Evolutionary conservation across 2,888 invertebrate genomes (phyloP).

Genomic region (Timandra comae): DNA sequence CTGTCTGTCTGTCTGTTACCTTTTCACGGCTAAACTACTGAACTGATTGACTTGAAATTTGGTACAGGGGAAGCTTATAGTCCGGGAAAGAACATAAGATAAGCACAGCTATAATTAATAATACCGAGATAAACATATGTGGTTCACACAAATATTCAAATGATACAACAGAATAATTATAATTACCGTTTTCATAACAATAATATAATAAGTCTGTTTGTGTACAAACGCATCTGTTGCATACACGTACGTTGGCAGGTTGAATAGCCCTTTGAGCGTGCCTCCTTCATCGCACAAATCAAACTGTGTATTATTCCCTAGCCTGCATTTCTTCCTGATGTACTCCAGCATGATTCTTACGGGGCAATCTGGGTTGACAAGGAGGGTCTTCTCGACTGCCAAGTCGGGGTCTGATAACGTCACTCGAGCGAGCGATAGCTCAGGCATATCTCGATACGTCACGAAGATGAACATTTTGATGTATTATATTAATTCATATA

Average conservation of each 20-base stretch:
- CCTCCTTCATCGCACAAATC: slow-evolving; percentile 57
- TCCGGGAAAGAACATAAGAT: no score
- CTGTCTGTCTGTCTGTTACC: no score
- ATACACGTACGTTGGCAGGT: slow-evolving; percentile 44
- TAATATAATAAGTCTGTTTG: slow-evolving; percentile 51
- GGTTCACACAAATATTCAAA: no score
- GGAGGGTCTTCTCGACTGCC: slow-evolving; percentile 44
- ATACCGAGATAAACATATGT: no score
- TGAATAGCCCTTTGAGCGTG: slow-evolving; percentile 40
- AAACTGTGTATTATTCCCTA: slow-evolving; percentile 48
- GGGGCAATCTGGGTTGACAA: slow-evolving; percentile 58
- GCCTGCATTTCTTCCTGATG: slow-evolving; percentile 53
- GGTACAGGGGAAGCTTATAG: no score
- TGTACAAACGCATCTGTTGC: slow-evolving; percentile 48
- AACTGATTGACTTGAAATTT: no score
- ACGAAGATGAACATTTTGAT: slow-evolving; percentile 59
- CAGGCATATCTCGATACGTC: slow-evolving; percentile 51
- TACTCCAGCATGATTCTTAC: slow-evolving; percentile 62
- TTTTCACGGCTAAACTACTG: no score
- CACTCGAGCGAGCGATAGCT: slow-evolving; percentile 27
- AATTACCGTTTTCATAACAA: slow-evolving; percentile 49
- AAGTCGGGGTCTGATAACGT: slow-evolving; percentile 22
- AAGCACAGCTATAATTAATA: no score
- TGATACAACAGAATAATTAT: no score
- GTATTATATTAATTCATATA: no score